phyloP scores from a whole-genome alignment of 2,113 vertebrate genomes.

The Phrynosoma blainvillii region DNA sequence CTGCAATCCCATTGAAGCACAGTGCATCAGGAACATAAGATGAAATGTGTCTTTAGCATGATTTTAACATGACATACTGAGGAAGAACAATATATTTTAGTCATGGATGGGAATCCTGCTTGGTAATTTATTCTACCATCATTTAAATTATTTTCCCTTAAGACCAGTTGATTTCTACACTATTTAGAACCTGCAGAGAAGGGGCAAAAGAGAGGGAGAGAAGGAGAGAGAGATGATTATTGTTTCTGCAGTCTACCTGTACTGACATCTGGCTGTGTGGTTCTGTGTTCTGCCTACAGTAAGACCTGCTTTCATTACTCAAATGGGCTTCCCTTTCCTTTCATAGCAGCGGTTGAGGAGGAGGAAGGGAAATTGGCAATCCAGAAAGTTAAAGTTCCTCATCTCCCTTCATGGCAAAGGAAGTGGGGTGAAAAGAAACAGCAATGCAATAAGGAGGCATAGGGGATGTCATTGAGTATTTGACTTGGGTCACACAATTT shows the following conservation, averaged over 20 bases:
- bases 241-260: background rate
- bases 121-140: slow-evolving; percentile 13
- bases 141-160: slow-evolving; percentile 4
- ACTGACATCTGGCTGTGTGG: background rate
- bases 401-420: background rate
- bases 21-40: background rate
- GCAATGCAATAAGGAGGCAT: background rate
- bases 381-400: background rate
- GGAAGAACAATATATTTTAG: slow-evolving; percentile 7
- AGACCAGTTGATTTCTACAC: background rate
- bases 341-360: background rate
- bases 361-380: background rate
- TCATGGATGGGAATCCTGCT: background rate
- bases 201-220: background rate
- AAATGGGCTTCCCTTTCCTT: background rate
- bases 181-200: background rate
- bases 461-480: background rate
- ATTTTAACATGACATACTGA: slow-evolving; percentile 21
- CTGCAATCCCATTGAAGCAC: background rate
- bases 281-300: background rate
- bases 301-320: background rate
- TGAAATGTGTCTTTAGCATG: background rate
- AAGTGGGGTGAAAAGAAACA: background rate
- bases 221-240: background rate
- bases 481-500: background rate